Percentiles rank a stretch among this genome's conserved stretches.
phyloP scores from a whole-genome alignment of 2,797 vertebrate genomes.

The Alca torda region DNA sequence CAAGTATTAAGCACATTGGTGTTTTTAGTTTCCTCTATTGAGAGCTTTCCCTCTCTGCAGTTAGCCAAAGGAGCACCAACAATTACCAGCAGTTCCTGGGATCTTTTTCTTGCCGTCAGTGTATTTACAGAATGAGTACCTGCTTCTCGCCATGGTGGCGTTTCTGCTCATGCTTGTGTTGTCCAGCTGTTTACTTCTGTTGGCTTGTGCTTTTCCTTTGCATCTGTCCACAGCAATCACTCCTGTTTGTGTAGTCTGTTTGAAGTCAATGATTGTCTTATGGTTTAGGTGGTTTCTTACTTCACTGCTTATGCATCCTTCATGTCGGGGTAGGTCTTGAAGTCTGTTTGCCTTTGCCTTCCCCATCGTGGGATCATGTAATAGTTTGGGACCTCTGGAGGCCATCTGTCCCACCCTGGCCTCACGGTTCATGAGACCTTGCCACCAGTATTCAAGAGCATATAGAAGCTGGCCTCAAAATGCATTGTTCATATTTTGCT shows the following conservation, averaged over 20 bases:
- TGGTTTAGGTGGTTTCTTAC: background rate
- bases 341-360: background rate
- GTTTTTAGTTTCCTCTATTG: background rate
- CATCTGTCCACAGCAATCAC: background rate
- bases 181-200: background rate
- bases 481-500: background rate
- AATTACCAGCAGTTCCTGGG: background rate
- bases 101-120: background rate
- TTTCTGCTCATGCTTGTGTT: background rate
- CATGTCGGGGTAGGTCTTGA: background rate
- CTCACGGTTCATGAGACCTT: background rate
- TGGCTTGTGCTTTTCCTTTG: background rate
- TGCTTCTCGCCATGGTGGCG: background rate
- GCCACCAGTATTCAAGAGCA: background rate
- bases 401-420: background rate
- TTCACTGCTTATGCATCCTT: background rate
- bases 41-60: background rate
- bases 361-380: background rate
- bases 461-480: background rate
- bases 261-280: background rate
- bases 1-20: background rate
- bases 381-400: background rate
- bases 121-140: background rate
- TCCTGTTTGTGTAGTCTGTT: background rate
- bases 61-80: background rate